These are phyloP conservation scores for Pipistrellus nathusii DNA, from an alignment of 2,797 vertebrate genomes.

Conservation along the genomic window DNA sequence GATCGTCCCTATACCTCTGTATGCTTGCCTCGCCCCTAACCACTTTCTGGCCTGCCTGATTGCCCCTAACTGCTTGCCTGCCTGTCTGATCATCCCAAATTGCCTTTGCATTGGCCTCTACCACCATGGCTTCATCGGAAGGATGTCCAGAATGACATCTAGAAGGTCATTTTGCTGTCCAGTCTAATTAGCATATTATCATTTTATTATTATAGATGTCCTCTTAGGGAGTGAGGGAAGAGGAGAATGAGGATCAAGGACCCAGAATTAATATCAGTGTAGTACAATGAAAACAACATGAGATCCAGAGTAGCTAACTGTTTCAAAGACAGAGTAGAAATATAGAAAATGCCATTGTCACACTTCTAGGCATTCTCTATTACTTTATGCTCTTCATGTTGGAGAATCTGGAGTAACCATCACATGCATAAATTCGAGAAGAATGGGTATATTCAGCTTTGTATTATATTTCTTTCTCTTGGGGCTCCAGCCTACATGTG, in stretches of 20 bases:
- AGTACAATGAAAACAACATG: not conserved
- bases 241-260: not conserved
- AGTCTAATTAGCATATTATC: too few relatives aligned
- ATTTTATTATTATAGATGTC: not conserved
- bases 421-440: not conserved
- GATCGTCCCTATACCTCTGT: accelerated
- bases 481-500: not conserved
- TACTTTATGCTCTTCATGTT: not conserved
- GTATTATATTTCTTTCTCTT: not conserved
- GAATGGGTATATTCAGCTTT: not conserved
- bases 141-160: too few relatives aligned
- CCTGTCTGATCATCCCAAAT: too few relatives aligned
- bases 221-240: not conserved
- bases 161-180: too few relatives aligned
- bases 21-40: too few relatives aligned
- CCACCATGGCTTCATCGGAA: too few relatives aligned
- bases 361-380: not conserved
- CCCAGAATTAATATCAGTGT: not conserved
- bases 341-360: accelerated
- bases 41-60: too few relatives aligned
- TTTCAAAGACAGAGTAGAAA: not conserved
- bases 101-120: too few relatives aligned
- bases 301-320: not conserved
- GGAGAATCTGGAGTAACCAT: not conserved
- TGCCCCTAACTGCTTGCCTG: too few relatives aligned